Evolutionary conservation across 92 coral and sea anemone species (phyloP).

Genomic region (Nematostella vectensis): DNA sequence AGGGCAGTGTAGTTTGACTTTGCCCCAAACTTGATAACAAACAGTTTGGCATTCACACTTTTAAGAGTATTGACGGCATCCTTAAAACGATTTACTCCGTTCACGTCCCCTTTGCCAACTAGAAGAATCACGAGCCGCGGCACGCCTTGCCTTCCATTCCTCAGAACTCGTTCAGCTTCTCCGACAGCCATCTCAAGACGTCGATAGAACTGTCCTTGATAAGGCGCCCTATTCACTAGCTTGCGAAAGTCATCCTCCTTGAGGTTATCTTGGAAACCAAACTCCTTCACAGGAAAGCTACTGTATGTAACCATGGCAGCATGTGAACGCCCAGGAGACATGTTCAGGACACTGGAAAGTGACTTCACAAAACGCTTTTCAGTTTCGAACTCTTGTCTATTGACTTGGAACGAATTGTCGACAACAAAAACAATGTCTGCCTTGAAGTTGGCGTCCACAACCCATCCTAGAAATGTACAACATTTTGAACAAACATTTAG

Average conservation of each 20-base stretch:
- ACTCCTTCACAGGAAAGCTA: conserved; percentile 11
- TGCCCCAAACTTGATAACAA: conserved; percentile 48
- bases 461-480: too few species aligned
- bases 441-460: conserved; percentile 15
- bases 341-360: conserved; percentile 41
- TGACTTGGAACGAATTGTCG: conserved; percentile 50
- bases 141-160: conserved; percentile 36
- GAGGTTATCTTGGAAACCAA: conserved; percentile 35
- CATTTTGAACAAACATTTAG: too few species aligned
- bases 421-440: conserved; percentile 43
- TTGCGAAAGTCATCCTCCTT: conserved; percentile 15
- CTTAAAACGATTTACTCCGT: conserved; percentile 32
- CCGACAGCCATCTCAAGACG: conserved; percentile 46
- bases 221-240: conserved; percentile 28
- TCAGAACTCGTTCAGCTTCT: conserved; percentile 32
- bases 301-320: conserved; percentile 61
- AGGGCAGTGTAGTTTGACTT: conserved; percentile 28
- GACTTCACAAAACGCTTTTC: conserved; percentile 62
- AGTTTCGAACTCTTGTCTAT: conserved; percentile 25
- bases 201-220: conserved; percentile 28
- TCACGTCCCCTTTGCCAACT: conserved; percentile 33
- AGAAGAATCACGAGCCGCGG: conserved; percentile 55
- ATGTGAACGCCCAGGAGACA: conserved; percentile 54
- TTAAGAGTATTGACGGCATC: conserved; percentile 48
- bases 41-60: conserved; percentile 46